Conservation (phyloP, 2,113 vertebrate species). For the Apaloderma vittatum region DNA sequence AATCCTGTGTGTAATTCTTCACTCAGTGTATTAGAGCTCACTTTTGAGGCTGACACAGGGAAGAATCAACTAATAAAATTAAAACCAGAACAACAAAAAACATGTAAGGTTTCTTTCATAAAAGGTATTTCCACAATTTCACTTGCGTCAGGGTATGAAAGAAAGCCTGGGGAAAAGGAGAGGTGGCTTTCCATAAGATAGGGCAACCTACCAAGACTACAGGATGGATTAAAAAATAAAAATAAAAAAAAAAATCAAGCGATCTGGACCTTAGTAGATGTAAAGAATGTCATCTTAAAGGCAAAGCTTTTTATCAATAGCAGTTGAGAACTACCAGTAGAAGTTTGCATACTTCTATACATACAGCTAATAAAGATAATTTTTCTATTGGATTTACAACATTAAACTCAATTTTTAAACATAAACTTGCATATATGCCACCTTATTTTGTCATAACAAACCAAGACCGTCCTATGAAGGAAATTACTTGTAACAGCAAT, state of each 20-base stretch:
- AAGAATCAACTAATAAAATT: background rate
- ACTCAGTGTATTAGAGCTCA: background rate
- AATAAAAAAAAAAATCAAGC: background rate
- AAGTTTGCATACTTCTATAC: background rate
- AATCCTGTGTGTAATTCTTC: background rate
- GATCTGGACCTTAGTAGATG: background rate
- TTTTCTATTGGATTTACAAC: background rate
- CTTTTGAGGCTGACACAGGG: background rate
- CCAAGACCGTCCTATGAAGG: background rate
- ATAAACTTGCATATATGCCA: background rate
- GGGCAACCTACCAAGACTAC: background rate
- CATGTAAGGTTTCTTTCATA: background rate
- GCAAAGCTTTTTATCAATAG: background rate
- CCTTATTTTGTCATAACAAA: background rate
- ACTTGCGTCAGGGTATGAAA: background rate
- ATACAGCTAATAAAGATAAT: background rate
- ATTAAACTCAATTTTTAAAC: background rate
- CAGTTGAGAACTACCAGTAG: background rate
- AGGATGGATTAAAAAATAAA: background rate
- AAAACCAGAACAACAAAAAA: background rate
- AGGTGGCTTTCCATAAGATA: background rate
- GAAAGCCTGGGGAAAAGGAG: background rate
- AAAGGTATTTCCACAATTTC: background rate
- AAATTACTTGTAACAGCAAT: background rate
- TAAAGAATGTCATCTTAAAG: background rate